Evolutionary conservation across 2,113 vertebrate genomes (phyloP), one percentile per base, ranked within the genome.

Genomic region (Atractosteus spatula): DNA sequence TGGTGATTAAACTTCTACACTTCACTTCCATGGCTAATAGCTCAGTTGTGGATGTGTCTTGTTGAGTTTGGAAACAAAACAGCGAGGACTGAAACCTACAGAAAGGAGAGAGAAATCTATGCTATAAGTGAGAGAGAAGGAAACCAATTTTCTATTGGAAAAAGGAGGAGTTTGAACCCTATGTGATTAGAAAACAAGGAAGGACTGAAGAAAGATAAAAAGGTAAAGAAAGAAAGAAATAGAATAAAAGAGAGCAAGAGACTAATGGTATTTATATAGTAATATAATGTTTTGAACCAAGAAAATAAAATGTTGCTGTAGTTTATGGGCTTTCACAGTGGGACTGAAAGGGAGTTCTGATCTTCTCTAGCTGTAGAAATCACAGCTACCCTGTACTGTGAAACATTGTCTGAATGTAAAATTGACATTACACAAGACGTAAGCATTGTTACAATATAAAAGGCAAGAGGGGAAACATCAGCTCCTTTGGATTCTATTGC

Each of bases 1-100:
- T 17, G 62, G 62, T 71, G 70, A 71, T 43, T 65, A 65, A 17
- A 42, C 68, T 41, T 29, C 41, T 55, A 41, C 61, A 29, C 29
- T 17, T 11, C 13, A 47, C 14, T 12, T 47, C 64, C n/a, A 6
- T 44, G 62, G n/a, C 16, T 63, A 16, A 29, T 29, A 47, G 45
- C 64, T 44, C 42, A 45, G 62, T 47, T 3, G n/a, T 41, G n/a
- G 68, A 13, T 43, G 62, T 45, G 47, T 10, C 47, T 51, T 51
- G 47, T 51, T 51, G 47, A 10, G 47, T 51, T 51, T 51, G 11
- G 45, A 54, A 8, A 29, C 29, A 8, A 41, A n/a, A 41, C 47
- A 51, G 47, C 29, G 68, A 8, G 44, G 10, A 14, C 17, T 10
- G 69, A 43, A 43, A 44, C 5, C n/a, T 14, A 14, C 29, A 11